Conservation (phyloP, 2,113 vertebrate genomes). For the Ageneiosus marmoratus region DNA sequence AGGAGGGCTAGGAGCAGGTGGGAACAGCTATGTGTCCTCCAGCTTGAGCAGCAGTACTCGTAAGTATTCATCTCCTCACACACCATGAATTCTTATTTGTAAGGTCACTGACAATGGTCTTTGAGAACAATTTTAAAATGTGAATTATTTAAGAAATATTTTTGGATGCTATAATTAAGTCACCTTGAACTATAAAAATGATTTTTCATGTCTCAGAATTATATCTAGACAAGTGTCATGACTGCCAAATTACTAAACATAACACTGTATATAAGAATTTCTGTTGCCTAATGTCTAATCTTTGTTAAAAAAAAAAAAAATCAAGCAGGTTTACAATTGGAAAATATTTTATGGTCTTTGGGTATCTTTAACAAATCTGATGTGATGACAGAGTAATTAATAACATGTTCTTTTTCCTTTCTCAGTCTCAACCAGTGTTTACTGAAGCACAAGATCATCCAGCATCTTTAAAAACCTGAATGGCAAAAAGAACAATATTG, state of each 20-base stretch:
- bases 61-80: conserved; percentile 46
- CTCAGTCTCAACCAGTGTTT: conserved; percentile 56
- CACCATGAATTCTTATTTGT: neutral
- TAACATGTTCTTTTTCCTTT: conserved; percentile 22
- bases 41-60: conserved; percentile 62
- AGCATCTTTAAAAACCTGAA: conserved; percentile 8
- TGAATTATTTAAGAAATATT: neutral
- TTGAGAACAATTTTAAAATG: neutral
- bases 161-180: neutral
- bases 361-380: neutral
- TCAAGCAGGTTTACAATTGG: neutral
- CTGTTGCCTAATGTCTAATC: neutral
- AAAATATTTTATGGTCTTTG: neutral
- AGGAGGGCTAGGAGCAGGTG: conserved; percentile 36
- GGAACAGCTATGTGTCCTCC: conserved; percentile 57
- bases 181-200: neutral
- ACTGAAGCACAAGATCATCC: conserved; percentile 46
- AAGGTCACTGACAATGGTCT: neutral
- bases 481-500: neutral
- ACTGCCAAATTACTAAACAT: neutral
- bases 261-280: neutral
- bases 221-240: neutral
- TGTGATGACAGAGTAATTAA: neutral
- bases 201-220: neutral
- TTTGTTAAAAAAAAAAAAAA: neutral